A percentile compares a stretch with the other conserved stretches of the same genome.
Evolutionary conservation across 2,113 vertebrate species (phyloP).

Genomic region (Serinus canaria): DNA sequence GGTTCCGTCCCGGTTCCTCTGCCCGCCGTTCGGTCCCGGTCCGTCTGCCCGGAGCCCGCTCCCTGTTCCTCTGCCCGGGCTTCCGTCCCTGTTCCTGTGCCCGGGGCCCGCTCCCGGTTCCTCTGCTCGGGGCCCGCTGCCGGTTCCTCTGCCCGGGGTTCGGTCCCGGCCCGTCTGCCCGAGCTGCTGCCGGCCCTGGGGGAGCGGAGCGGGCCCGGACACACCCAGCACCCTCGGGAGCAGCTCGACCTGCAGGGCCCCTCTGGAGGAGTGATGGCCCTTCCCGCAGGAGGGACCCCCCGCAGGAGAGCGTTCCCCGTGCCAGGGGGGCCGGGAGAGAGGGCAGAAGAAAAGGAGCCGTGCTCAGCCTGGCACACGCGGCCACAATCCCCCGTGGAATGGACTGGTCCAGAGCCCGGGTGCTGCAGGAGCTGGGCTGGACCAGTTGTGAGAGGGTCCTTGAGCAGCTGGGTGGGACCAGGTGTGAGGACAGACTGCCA

Average conservation of each 20-base stretch:
- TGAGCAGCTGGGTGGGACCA: not conserved
- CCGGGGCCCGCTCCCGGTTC: too few relatives aligned
- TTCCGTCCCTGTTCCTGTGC: too few relatives aligned
- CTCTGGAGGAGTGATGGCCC: accelerated
- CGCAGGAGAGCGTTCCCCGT: accelerated
- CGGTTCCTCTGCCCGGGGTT: too few relatives aligned
- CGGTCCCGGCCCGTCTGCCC: accelerated
- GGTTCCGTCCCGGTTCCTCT: too few relatives aligned
- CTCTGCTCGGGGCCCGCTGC: too few relatives aligned
- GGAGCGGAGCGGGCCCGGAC: not conserved
- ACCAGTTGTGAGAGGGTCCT: accelerated
- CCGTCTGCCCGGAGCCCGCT: accelerated
- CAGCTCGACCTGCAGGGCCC: not conserved
- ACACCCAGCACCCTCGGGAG: accelerated
- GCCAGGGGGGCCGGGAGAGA: too few relatives aligned
- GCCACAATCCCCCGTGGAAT: not conserved
- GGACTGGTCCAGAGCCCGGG: too few relatives aligned
- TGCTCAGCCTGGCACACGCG: not conserved
- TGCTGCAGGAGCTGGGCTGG: not conserved
- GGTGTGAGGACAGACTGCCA: not conserved
- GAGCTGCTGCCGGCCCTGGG: not conserved
- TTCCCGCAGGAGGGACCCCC: not conserved
- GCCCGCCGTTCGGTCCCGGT: too few relatives aligned
- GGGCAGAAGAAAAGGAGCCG: accelerated
- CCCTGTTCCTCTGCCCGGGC: too few relatives aligned